Evolutionary conservation across 2,888 invertebrate genomes (phyloP), one percentile per base, ranked within the genome.

Genomic region (Meandrusa payeni): DNA sequence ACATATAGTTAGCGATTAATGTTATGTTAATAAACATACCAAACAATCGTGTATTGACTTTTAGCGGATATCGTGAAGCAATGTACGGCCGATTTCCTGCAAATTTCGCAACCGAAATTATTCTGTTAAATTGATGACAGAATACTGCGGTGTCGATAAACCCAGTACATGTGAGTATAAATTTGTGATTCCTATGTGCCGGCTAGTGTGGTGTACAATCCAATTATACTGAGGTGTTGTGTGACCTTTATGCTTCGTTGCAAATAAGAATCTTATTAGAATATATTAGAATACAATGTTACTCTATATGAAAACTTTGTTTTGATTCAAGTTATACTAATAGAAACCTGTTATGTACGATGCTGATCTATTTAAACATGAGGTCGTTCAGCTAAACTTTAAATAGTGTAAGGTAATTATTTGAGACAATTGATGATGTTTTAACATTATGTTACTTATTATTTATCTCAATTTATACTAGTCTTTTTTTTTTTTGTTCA

Each of bases 231-330:
- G 6, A 7, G 33, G 44, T 39, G 24, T 43, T 43, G 12, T 34
- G 6, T 12, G 33, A 44, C 28, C 11, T 33, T 22, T 17, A 27
- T 32, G 13, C 19, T 26, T 27, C 9, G 4, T 3, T 13, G 26
- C 13, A 13, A 33, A 15, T 38, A 27, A 27, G 39, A 39, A 33
- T 44, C 44, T 44, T 33, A 44, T 44, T 44, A 27, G 44, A 44
- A 32, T 10, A 3, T 32, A 7, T 32, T 32, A n/a, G n/a, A n/a
- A n/a, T n/a, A n/a, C n/a, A n/a, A n/a, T n/a, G n/a, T n/a, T n/a
- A n/a, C n/a, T n/a, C n/a, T n/a, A n/a, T n/a, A n/a, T n/a, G n/a
- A n/a, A n/a, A n/a, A n/a, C n/a, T n/a, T n/a, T n/a, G n/a, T n/a
- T n/a, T n/a, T n/a, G n/a, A n/a, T n/a, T n/a, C n/a, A n/a, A n/a